These are phyloP conservation scores for Cricetomys ansorgei DNA, from an alignment of 2,113 vertebrate genomes.

Conservation along the genomic window DNA sequence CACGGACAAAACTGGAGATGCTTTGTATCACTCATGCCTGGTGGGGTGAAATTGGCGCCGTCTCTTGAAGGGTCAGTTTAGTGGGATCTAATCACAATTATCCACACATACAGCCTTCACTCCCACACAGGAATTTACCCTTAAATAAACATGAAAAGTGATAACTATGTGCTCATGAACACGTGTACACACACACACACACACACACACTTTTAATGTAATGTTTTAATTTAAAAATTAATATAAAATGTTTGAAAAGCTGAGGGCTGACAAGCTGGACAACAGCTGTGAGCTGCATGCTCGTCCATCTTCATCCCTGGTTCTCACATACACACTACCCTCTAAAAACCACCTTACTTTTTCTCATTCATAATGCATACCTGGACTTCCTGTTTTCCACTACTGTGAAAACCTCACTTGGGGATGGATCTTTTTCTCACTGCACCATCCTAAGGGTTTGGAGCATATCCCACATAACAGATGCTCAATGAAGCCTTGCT, in stretches of 20 bases:
- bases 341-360: neutral
- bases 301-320: neutral
- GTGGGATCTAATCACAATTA: neutral
- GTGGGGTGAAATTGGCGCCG: neutral
- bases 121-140: neutral
- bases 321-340: neutral
- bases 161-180: neutral
- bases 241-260: neutral
- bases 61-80: neutral
- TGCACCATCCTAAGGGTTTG: neutral
- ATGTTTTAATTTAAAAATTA: neutral
- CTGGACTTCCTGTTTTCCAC: neutral
- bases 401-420: neutral
- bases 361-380: neutral
- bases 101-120: neutral
- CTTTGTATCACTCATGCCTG: neutral
- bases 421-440: neutral
- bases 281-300: neutral
- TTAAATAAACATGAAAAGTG: neutral
- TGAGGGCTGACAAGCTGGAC: neutral
- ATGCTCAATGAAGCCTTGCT: neutral
- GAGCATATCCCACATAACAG: neutral
- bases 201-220: neutral
- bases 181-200: neutral
- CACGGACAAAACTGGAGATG: neutral